Conservation (phyloP, 2,888 invertebrate genomes). For the Serripes groenlandicus region DNA sequence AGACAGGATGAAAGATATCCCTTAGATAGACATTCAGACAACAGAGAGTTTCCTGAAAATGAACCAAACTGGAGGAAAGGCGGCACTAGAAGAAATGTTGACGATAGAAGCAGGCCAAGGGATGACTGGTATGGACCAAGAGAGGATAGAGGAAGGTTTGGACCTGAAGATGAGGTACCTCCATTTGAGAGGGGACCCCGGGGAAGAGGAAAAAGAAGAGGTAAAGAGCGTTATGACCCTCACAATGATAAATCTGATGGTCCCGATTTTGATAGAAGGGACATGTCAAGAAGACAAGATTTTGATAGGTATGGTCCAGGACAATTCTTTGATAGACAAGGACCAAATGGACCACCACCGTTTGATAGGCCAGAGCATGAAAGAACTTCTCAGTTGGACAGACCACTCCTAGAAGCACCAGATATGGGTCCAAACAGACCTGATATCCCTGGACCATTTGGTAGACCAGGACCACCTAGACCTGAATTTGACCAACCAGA, state of each 20-base stretch:
- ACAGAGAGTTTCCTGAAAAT: background rate
- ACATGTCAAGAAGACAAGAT: background rate
- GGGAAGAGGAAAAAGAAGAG: background rate
- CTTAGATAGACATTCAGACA: background rate
- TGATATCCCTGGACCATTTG: background rate
- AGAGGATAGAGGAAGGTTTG: background rate
- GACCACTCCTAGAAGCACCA: background rate
- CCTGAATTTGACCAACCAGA: slow-evolving; percentile 7
- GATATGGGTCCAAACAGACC: slow-evolving; percentile 1
- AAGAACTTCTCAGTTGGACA: background rate
- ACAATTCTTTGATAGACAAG: background rate
- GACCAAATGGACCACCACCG: background rate
- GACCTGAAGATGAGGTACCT: background rate
- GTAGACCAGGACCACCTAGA: slow-evolving; percentile 1
- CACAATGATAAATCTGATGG: background rate
- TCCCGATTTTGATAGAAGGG: background rate
- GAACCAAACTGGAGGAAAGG: slow-evolving; percentile 4
- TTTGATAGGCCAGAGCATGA: background rate
- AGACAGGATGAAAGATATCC: background rate
- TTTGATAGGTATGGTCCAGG: slow-evolving; percentile 5
- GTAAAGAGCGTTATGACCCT: no score
- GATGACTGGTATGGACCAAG: background rate
- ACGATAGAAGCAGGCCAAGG: background rate
- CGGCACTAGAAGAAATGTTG: background rate
- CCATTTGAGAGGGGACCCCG: background rate